Evolutionary conservation across 1,140 invertebrate genomes (phyloP).

Genomic region (Drosophila albomicans): DNA sequence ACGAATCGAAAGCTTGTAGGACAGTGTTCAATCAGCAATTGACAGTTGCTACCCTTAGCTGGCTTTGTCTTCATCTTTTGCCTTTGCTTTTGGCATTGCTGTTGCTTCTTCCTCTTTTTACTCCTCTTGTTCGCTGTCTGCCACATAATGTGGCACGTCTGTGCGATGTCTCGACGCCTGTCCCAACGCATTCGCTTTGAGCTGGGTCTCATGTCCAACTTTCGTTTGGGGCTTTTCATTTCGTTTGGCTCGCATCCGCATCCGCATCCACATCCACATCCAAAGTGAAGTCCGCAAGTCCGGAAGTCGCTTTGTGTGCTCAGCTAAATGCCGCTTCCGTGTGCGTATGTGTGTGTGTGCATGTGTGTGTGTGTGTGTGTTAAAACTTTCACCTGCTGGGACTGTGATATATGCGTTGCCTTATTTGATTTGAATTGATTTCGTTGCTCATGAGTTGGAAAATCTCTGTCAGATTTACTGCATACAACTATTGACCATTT

Average conservation of each 20-base stretch:
- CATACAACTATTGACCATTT: conserved; percentile 10
- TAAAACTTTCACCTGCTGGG: conserved; percentile 52
- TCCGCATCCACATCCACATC: conserved; percentile 17
- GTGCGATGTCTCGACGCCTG: conserved; percentile 67
- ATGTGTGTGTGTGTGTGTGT: conserved; percentile 25
- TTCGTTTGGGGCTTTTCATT: conserved; percentile 64
- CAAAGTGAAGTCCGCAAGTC: conserved; percentile 26
- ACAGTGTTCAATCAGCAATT: conserved; percentile 19
- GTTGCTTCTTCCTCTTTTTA: conserved; percentile 1
- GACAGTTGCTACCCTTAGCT: conserved; percentile 9
- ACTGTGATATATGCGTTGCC: conserved; percentile 52
- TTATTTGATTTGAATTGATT: conserved; percentile 70
- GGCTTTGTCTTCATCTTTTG: conserved; percentile 24
- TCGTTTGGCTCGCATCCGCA: conserved; percentile 39
- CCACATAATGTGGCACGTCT: conserved; percentile 47
- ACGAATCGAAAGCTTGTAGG: not conserved
- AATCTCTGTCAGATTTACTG: conserved; percentile 42
- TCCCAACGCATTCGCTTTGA: conserved; percentile 61
- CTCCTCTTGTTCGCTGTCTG: conserved; percentile 16
- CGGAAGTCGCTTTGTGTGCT: conserved; percentile 62
- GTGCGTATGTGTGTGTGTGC: conserved; percentile 7
- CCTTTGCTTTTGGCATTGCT: conserved; percentile 4
- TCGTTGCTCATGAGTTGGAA: conserved; percentile 61
- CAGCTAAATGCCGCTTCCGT: conserved; percentile 55
- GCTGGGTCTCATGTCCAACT: conserved; percentile 59